These are phyloP conservation scores for Colostygia pectinataria DNA, from an alignment of 2,888 invertebrate genomes.

Conservation along the genomic window DNA sequence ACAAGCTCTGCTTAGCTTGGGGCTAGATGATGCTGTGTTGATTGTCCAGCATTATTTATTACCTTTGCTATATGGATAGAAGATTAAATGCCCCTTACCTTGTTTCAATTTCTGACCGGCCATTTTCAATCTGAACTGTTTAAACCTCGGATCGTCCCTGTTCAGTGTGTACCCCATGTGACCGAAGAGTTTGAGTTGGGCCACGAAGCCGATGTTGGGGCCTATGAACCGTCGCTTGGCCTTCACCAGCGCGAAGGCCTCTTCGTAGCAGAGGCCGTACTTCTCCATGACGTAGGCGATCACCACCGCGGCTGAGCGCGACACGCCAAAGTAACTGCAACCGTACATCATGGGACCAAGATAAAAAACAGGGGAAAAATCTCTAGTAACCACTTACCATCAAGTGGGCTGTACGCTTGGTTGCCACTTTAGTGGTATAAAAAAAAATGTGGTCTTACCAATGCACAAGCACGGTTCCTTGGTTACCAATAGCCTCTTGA, in stretches of 20 bases:
- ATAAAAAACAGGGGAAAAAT: too few relatives aligned
- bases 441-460: constrained; percentile 82
- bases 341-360: neutral
- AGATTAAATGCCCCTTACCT: too few relatives aligned
- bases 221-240: constrained; percentile 87
- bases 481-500: constrained; percentile 80
- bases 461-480: constrained; percentile 91
- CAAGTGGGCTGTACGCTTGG: too few relatives aligned
- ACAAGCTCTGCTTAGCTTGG: too few relatives aligned
- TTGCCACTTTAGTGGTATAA: too few relatives aligned
- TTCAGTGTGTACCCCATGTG: constrained; percentile 90
- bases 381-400: too few relatives aligned
- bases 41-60: too few relatives aligned
- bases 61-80: neutral
- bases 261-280: constrained; percentile 86
- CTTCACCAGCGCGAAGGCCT: constrained; percentile 87
- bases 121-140: constrained; percentile 89
- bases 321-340: constrained; percentile 93
- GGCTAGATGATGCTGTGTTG: too few relatives aligned
- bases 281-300: constrained; percentile 95
- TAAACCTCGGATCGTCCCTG: constrained; percentile 86
- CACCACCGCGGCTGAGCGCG: constrained; percentile 93
- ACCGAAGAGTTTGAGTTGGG: constrained; percentile 90
- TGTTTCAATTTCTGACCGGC: constrained; percentile 92
- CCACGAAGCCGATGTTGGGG: constrained; percentile 91